Evolutionary conservation across 2,888 invertebrate species (phyloP), one percentile per base, ranked within the genome.

Genomic region (Norana najaformis): DNA sequence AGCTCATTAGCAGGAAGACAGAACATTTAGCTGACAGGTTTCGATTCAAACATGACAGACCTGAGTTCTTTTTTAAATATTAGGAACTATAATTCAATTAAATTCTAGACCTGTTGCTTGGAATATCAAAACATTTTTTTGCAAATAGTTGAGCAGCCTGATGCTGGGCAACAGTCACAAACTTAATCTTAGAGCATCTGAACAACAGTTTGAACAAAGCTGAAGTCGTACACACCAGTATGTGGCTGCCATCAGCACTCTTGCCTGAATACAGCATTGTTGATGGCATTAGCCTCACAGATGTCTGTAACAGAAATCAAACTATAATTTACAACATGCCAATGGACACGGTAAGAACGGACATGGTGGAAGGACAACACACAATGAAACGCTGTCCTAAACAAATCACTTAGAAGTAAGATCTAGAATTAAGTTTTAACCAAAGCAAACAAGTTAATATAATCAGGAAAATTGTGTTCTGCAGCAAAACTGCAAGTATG

Each of bases 251-350:
- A 93, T 96, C 96, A 89, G 94, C 94, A 92, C 95, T 95, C 91
- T 95, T 95, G 5, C 96, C 96, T 88, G 95, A 94, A 93, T 96
- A 96, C 91, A 96, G 93, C 91, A 96, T 95, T n/a, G 95, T 95
- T 16, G 95, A 94, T 37, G 96, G 96, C 18, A 95, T 95, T 39
- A 96, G 93, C 38, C 96, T 94, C 20, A 96, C 95, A 18, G 95
- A 95, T 18, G 95, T 94, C 96, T 96, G 35, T 35, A 85, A 85
- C 36, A 85, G 36, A 85, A 85, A 14, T 23, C 8, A 35, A 85
- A 85, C n/a, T n/a, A n/a, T n/a, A n/a, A n/a, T n/a, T n/a, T n/a
- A n/a, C n/a, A n/a, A n/a, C n/a, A n/a, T n/a, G n/a, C n/a, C n/a
- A n/a, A n/a, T n/a, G n/a, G n/a, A n/a, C n/a, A n/a, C n/a, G n/a